Evolutionary conservation across 2,888 invertebrate species (phyloP).

Genomic region (Caenorhabditis plicata): DNA sequence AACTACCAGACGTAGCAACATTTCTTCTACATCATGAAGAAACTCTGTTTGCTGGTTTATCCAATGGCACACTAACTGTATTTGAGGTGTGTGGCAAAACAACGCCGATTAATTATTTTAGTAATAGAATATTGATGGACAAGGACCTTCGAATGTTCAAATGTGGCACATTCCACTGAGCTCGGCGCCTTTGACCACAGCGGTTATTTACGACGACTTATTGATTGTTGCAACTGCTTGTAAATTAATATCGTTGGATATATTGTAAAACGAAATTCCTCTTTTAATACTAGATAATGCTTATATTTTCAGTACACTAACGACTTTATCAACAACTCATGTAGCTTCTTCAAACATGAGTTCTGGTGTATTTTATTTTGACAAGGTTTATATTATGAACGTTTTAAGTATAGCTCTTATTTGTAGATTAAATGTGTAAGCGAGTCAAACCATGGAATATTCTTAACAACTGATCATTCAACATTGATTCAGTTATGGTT

Average conservation of each 20-base stretch:
- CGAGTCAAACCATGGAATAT: constrained; percentile 67
- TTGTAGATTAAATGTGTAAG: constrained; percentile 64
- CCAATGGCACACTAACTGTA: constrained; percentile 70
- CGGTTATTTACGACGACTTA: constrained; percentile 65
- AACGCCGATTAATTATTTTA: too few relatives aligned
- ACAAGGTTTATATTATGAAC: constrained; percentile 64
- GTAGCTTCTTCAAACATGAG: constrained; percentile 68
- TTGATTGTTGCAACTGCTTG: constrained; percentile 70
- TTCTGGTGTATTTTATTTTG: constrained; percentile 63
- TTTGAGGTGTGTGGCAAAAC: too few relatives aligned
- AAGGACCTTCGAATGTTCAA: constrained; percentile 64
- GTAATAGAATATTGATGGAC: constrained; percentile 59
- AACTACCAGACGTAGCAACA: constrained; percentile 69
- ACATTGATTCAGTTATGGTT: constrained; percentile 70
- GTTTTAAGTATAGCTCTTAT: constrained; percentile 6
- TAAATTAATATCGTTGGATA: constrained; percentile 68
- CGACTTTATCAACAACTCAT: constrained; percentile 62
- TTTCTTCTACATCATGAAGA: constrained; percentile 66
- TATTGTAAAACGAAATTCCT: too few relatives aligned
- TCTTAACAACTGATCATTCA: constrained; percentile 69
- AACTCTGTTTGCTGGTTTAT: constrained; percentile 68
- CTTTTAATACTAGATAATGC: not conserved
- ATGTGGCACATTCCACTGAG: constrained; percentile 69
- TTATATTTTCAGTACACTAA: constrained; percentile 46
- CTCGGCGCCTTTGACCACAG: constrained; percentile 68